Percentiles rank a stretch among this genome's conserved stretches.
Conservation (phyloP, 2,888 invertebrate species). For the Steinernema scapterisci region DNA sequence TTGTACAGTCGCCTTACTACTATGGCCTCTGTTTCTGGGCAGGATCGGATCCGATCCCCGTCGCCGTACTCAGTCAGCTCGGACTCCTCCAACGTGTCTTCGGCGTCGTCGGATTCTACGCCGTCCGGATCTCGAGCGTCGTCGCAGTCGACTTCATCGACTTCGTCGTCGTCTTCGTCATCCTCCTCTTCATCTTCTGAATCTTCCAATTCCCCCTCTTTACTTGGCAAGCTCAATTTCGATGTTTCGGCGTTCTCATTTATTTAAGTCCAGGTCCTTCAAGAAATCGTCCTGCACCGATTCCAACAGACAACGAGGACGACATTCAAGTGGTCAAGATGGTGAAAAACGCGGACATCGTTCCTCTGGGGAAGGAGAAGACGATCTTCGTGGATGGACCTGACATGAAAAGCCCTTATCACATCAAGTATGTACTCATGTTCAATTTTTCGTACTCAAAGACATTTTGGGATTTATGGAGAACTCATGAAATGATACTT, state of each 20-base stretch:
- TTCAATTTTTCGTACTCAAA: not conserved
- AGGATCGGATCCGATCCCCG: not conserved
- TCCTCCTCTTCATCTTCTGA: not conserved
- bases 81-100: not conserved
- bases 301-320: not conserved
- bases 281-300: not conserved
- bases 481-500: not conserved
- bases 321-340: not conserved
- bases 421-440: not conserved
- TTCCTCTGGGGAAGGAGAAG: not conserved
- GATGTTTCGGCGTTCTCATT: too few species aligned
- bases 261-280: too few species aligned
- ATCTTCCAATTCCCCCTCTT: not conserved
- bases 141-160: too few species aligned
- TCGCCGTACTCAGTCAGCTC: not conserved
- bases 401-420: not conserved
- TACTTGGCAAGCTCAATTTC: not conserved
- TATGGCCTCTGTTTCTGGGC: too few species aligned
- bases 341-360: not conserved
- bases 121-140: too few species aligned
- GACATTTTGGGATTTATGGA: not conserved
- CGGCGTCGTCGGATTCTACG: too few species aligned
- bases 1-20: too few species aligned
- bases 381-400: not conserved
- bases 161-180: not conserved